A percentile compares a stretch with the other conserved stretches of the same genome.
These are phyloP conservation scores for Echiichthys vipera DNA, from an alignment of 2,797 vertebrate species.

Conservation along the genomic window DNA sequence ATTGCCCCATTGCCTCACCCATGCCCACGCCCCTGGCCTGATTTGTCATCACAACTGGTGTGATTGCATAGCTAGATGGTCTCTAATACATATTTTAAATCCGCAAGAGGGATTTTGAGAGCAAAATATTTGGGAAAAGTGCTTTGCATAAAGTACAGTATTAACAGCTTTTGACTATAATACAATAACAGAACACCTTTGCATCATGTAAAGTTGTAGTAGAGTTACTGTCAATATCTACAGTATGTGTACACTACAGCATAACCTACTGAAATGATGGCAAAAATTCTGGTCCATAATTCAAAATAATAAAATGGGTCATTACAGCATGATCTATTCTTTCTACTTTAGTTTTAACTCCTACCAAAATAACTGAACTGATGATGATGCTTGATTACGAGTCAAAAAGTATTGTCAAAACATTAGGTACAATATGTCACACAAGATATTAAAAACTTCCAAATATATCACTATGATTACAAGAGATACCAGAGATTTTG, in stretches of 20 bases:
- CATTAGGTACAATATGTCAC: neutral
- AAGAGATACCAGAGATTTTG: neutral
- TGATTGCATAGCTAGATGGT: too few species aligned
- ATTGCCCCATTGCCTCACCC: too few species aligned
- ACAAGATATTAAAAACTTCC: neutral
- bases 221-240: neutral
- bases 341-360: neutral
- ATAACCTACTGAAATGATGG: neutral
- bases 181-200: neutral
- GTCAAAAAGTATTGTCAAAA: neutral
- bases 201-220: neutral
- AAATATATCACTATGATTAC: neutral
- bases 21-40: too few species aligned
- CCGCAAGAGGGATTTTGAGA: neutral
- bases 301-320: conserved; percentile 1
- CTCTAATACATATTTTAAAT: too few species aligned
- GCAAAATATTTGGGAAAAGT: neutral
- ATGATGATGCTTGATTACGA: neutral
- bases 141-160: too few species aligned
- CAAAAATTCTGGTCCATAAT: neutral
- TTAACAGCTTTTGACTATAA: neutral
- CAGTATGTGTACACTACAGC: neutral
- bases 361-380: neutral
- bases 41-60: too few species aligned
- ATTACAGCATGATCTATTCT: neutral